A percentile compares a stretch with the other conserved stretches of the same genome.
Conservation (phyloP, 2,888 invertebrate genomes). For the Apamea epomidion region DNA sequence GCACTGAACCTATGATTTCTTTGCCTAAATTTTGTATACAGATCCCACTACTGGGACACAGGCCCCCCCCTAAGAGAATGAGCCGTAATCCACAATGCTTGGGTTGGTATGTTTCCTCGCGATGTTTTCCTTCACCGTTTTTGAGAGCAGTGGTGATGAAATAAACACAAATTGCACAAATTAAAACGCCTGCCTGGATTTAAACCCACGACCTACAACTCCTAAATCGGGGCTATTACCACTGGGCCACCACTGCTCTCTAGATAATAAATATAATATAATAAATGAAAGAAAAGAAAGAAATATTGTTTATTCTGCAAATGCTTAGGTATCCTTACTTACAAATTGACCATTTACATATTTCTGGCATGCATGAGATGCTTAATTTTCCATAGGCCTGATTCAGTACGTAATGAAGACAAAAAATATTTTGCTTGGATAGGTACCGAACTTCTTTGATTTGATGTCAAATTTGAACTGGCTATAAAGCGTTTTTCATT, state of each 20-base stretch:
- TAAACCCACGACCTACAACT: not conserved
- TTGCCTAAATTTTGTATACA: not conserved
- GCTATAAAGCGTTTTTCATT: conserved; percentile 25
- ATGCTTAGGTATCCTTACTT: not conserved
- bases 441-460: not conserved
- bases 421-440: not conserved
- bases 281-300: not conserved
- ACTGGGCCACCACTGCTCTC: not conserved
- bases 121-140: not conserved
- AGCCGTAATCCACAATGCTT: not conserved
- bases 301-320: not conserved
- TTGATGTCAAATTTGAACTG: not conserved
- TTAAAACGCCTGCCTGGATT: not conserved
- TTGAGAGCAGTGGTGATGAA: not conserved
- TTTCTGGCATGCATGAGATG: not conserved
- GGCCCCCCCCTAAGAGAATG: not conserved
- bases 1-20: not conserved
- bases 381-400: not conserved
- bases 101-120: not conserved
- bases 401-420: not conserved
- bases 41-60: not conserved
- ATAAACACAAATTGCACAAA: not conserved
- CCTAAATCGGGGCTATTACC: not conserved
- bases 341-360: not conserved
- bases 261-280: not conserved